Base-by-base conservation (phyloP, 1,140 invertebrate species). In the Hesperophylax magnus region DNA sequence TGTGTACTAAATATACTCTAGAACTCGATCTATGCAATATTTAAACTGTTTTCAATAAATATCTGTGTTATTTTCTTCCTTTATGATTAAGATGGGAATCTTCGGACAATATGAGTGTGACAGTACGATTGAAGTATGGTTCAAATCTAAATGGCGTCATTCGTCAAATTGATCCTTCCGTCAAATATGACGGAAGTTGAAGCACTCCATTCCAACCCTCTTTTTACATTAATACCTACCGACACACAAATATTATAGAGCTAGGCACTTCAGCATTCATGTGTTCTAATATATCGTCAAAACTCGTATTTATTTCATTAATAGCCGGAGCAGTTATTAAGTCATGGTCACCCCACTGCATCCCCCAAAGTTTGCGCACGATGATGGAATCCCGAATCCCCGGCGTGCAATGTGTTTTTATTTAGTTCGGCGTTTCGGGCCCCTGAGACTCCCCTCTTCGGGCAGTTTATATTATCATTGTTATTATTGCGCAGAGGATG, bases 391-490 rank as follows among this genome's bases (percentile, higher is more conserved):
- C 72, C 56, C 56, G 63, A 78, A 65, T 69, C 77, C 77, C 77
- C 39, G 15, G 61, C 39, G 77, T 67, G 63, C 77, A 78, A 78
- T 78, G 77, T 69, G 77, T 78, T 78, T 78, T 78, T 78, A 78
- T 78, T 78, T 78, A 69, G 61, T 69, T 67, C 47, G 63, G 63
- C 52, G 63, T 69, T 78, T 78, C 76, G 63, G 63, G 61, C 47
- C 63, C 61, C 52, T 34, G 20, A 61, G 61, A 54, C 77, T n/a
- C 34, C 77, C 63, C 77, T 78, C 61, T 78, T 69, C 77, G 63
- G 47, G 24, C 72, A 60, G 53, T 76, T 76, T 58, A 60, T 61
- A 60, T 76, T 76, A 76, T 76, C 72, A 60, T 76, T 58, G 72
- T 76, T 76, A 76, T 76, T 76, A 76, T 76, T 76, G 69, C 15